These are phyloP conservation scores for Frieseomelitta varia DNA, from an alignment of 1,140 invertebrate genomes.

Conservation along the genomic window DNA sequence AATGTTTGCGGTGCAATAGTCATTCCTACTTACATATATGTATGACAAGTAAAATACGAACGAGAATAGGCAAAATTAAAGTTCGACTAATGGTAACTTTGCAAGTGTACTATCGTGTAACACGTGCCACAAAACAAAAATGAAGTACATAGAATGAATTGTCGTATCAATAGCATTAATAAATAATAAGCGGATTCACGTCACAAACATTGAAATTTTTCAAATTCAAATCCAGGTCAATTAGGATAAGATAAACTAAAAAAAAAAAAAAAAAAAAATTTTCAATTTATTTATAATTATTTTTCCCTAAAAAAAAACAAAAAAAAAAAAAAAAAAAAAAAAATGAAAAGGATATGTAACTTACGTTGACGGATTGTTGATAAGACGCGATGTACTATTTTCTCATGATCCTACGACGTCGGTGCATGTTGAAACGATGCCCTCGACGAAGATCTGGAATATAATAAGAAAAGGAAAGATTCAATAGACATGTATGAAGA, in stretches of 20 bases:
- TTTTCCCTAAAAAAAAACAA: not conserved
- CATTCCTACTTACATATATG: not conserved
- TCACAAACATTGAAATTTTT: conserved; percentile 24
- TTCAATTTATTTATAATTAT: too few relatives aligned
- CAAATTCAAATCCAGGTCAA: conserved; percentile 47
- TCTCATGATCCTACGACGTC: conserved; percentile 29
- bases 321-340: too few relatives aligned
- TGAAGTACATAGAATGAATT: not conserved
- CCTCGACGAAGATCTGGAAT: conserved; percentile 51
- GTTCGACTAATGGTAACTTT: conserved; percentile 53
- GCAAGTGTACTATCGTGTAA: not conserved
- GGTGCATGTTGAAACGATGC: conserved; percentile 58
- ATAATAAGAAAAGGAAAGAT: conserved; percentile 45
- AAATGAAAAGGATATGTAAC: conserved; percentile 12
- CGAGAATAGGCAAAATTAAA: conserved; percentile 38
- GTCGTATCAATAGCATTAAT: not conserved
- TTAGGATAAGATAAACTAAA: conserved; percentile 38
- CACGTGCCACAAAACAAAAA: conserved; percentile 20
- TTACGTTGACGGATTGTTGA: conserved; percentile 35
- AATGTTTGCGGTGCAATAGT: not conserved
- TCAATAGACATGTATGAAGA: conserved; percentile 60
- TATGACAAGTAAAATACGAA: not conserved
- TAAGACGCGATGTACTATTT: conserved; percentile 37
- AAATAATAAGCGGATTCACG: not conserved
- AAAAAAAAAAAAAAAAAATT: not conserved